A percentile compares a stretch with the other conserved stretches of the same genome.
Evolutionary conservation across 2,797 vertebrate genomes (phyloP).

Genomic region (Poeciliopsis infans): DNA sequence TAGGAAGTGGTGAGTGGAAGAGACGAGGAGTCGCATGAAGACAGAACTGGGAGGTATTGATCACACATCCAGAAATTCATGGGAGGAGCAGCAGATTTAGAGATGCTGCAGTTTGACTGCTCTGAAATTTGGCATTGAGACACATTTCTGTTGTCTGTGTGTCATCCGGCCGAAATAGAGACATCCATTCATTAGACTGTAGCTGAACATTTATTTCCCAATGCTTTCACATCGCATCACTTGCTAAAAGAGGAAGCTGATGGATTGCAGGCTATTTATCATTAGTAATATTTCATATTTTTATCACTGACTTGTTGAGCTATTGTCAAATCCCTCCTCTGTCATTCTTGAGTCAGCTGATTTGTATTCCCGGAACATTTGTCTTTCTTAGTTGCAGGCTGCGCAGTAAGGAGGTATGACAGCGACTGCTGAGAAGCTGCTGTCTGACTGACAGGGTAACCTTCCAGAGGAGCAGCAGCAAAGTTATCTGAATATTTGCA

Average conservation of each 20-base stretch:
- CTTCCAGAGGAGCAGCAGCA: conserved; percentile 51
- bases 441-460: conserved; percentile 70
- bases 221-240: conserved; percentile 35
- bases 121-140: conserved; percentile 43
- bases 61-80: conserved; percentile 52
- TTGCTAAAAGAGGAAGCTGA: conserved; percentile 49
- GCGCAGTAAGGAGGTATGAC: conserved; percentile 49
- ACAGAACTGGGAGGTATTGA: conserved; percentile 27
- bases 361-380: conserved; percentile 54
- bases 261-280: conserved; percentile 54
- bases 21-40: conserved; percentile 50
- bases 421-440: conserved; percentile 39
- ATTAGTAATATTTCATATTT: conserved; percentile 49
- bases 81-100: conserved; percentile 25
- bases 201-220: conserved; percentile 47
- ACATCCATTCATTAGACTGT: conserved; percentile 41
- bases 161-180: conserved; percentile 37
- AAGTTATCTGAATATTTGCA: conserved; percentile 69
- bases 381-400: conserved; percentile 50
- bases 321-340: conserved; percentile 40
- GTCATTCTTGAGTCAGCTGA: conserved; percentile 36
- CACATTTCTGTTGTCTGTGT: conserved; percentile 43
- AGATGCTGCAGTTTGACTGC: conserved; percentile 40
- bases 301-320: conserved; percentile 47
- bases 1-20: conserved; percentile 34